Evolutionary conservation across 2,113 vertebrate genomes (phyloP), one percentile per base, ranked within the genome.

Genomic region (Leucopsar rothschildi): DNA sequence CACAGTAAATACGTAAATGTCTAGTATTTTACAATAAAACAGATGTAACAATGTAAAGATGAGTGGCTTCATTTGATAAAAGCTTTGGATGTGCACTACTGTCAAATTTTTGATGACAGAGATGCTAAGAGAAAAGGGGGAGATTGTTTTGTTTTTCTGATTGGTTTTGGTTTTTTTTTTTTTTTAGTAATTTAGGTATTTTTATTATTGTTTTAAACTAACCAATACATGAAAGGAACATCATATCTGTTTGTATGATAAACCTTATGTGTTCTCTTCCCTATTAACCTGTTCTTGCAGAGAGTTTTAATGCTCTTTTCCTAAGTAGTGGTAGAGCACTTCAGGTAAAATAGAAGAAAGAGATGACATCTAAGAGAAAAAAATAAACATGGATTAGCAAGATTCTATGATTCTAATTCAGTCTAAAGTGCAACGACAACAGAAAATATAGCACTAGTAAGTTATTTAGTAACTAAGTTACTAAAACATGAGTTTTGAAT

Each of bases 1-100:
- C 98, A 99, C 99, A 98, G 97, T 98, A 98, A 98, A 97, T 99
- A 98, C 98, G 97, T 98, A 97, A 98, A 98, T 97, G 96, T 96
- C 97, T 98, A 98, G 96, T 98, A 98, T 98, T 98, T 98, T 98
- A 99, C 98, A 99, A 93, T 97, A 98, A 98, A 98, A 99, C 98
- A 98, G 97, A 98, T 98, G 97, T 98, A 98, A 98, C 93, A 92
- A 97, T 98, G 97, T 95, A 97, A 98, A 98, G 98, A 97, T 97
- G 95, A 94, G 95, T 95, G 93, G 88, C 95, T 97, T 94, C 85
- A 72, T 97, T 97, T 97, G 96, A 97, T 96, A 98, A 98, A 98
- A 97, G 96, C 97, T 94, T 98, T 96, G 92, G 95, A 97, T 98
- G 96, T 97, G 97, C 97, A 97, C 93, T 97, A 75, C 88, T 93